Base-by-base conservation (phyloP, 2,113 vertebrate genomes). In the Struthio camelus region DNA sequence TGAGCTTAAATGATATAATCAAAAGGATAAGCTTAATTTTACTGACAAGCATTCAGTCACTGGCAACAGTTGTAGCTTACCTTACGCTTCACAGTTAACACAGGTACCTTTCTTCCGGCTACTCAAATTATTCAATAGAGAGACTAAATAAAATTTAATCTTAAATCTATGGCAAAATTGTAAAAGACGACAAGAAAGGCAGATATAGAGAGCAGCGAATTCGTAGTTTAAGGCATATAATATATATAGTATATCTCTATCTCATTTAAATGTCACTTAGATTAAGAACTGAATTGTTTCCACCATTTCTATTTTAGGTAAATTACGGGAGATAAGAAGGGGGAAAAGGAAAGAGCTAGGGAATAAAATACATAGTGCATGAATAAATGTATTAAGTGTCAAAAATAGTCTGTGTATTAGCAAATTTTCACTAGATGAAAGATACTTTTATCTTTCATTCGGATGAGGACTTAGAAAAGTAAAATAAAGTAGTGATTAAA, bases 361-460 rank as follows among this genome's bases (percentile, higher is more conserved):
- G 9, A 96, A 92, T 80, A 65, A 94, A 70, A 56, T 17, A 46
- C n/a, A 69, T 44, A 81, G 25, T 50, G 3, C 38, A 82, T 77
- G 48, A 88, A 81, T 90, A 96, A 94, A 91, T 85, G 38, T 64
- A 73, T 76, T 82, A 80, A 58, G 28, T 59, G 84, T 81, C 20
- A 89, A 79, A 96, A 92, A 86, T 50, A 70, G 27, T 40, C 54
- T 76, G 30, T 18, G 10, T 72, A 72, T 64, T 80, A 75, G 28
- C 2, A 24, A n/a, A 58, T 85, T 81, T 93, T 89, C 15, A 46
- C 17, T 54, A n/a, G 48, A 73, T 80, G 58, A 85, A 90, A 80
- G 19, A 62, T 27, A 58, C 5, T 76, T 89, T 92, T 92, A 71
- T 84, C 32, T 96, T 78, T 59, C 42, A 56, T 88, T 77, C 42